Percentiles rank a stretch among this genome's conserved stretches.
phyloP scores from a whole-genome alignment of 2,113 vertebrate species.

The Apodemus speciosus region DNA sequence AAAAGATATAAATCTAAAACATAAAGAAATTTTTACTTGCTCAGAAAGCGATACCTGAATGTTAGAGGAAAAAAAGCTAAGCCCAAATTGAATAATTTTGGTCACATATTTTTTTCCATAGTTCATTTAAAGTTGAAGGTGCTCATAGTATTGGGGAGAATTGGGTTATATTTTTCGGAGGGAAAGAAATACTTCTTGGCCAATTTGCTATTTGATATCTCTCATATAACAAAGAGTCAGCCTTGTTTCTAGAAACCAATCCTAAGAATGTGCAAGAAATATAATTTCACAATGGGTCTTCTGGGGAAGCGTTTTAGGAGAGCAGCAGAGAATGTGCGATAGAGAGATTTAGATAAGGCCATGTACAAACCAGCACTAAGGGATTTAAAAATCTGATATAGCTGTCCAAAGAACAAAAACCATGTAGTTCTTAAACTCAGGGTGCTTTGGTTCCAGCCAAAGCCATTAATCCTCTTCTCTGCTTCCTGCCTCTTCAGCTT shows the following conservation, averaged over 20 bases:
- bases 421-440: constrained; percentile 54
- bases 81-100: background rate
- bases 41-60: constrained; percentile 27
- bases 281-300: constrained; percentile 21
- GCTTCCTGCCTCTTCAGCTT: constrained; percentile 56
- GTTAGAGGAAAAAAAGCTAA: background rate
- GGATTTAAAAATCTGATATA: constrained; percentile 72
- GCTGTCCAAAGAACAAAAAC: constrained; percentile 57
- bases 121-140: background rate
- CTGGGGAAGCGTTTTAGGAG: constrained; percentile 15
- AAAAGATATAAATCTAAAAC: constrained; percentile 33
- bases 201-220: background rate
- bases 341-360: constrained; percentile 56
- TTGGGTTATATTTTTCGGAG: background rate
- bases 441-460: constrained; percentile 62
- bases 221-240: background rate
- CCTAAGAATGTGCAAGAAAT: constrained; percentile 29
- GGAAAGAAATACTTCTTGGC: background rate
- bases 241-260: constrained; percentile 22
- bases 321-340: background rate
- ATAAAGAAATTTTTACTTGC: constrained; percentile 20
- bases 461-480: constrained; percentile 76
- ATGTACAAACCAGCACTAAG: constrained; percentile 59
- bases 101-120: constrained; percentile 20
- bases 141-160: background rate